Base-by-base conservation (phyloP, 1,140 invertebrate species). In the Acromyrmex charruanus region DNA sequence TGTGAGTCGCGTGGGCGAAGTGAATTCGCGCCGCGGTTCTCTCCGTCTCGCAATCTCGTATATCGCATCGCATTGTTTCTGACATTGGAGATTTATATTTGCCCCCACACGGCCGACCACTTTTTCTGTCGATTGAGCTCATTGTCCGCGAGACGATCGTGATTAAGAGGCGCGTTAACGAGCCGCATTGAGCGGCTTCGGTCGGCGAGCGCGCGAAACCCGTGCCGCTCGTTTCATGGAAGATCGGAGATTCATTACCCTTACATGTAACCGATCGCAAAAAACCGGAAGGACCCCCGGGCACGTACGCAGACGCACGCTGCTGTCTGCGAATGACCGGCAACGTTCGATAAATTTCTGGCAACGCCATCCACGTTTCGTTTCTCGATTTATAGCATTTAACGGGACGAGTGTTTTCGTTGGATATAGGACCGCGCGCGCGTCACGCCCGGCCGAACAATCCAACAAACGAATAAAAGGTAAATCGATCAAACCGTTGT, bases 161-260 rank as follows among this genome's bases (percentile, higher is more conserved):
- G 92, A 94, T 93, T 93, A 93, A 93, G 91, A 91, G 93, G 89
- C 89, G 89, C 92, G 92, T 93, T 93, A 93, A 93, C 93, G 93
- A 93, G 92, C 91, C 91, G 92, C 92, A 93, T 93, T 93, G 93
- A 93, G 89, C 90, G 80, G 63, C 72, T 84, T 49, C 68, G 69
- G 71, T 74, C 10, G 69, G n/a, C 63, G 44, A 25, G 72, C 18
- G 53, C 77, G 65, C 84, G 28, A 72, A 79, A 68, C 10, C 35
- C 69, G 51, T 18, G 69, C 69, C 75, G 79, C 71, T 68, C 85
- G 89, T 89, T 90, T 90, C 89, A 87, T 72, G 80, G 65, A 71
- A 72, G 68, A 85, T 77, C 80, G 86, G 65, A 87, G 89, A 90
- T 90, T 89, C 89, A 90, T 90, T 85, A 74, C 79, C 58, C 86